Percentiles rank a stretch among this genome's conserved stretches.
Evolutionary conservation across 2,888 invertebrate genomes (phyloP).

Genomic region (Heliconius ethilla): DNA sequence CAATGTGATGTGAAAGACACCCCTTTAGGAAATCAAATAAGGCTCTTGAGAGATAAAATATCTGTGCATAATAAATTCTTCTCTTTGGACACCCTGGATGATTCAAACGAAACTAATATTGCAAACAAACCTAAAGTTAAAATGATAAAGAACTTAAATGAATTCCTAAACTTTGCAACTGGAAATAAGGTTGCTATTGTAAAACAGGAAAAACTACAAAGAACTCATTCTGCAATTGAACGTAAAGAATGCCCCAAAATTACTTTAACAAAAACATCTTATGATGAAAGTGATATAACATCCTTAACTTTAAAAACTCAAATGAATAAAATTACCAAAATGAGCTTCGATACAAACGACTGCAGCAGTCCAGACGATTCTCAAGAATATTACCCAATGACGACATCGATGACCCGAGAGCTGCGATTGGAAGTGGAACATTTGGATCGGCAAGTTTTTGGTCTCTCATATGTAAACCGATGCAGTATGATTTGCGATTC

Average conservation of each 20-base stretch:
- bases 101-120: constrained; percentile 61
- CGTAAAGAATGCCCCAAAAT: constrained; percentile 67
- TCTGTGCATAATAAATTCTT: constrained; percentile 78
- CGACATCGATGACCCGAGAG: constrained; percentile 92
- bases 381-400: constrained; percentile 92
- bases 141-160: constrained; percentile 90
- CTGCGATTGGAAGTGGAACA: constrained; percentile 91
- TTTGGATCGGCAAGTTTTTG: constrained; percentile 91
- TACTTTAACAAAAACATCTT: constrained; percentile 66
- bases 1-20: constrained; percentile 60
- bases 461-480: constrained; percentile 73
- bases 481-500: constrained; percentile 72
- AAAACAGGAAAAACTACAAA: constrained; percentile 63
- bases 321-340: constrained; percentile 54
- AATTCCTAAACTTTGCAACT: constrained; percentile 90
- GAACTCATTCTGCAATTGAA: constrained; percentile 68
- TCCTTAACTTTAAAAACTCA: constrained; percentile 55
- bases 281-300: constrained; percentile 60
- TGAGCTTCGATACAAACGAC: constrained; percentile 72
- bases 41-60: constrained; percentile 71
- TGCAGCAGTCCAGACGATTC: constrained; percentile 90
- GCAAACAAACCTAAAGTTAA: constrained; percentile 68
- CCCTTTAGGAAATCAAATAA: constrained; percentile 72
- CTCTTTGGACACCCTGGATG: constrained; percentile 83
- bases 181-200: constrained; percentile 76